phyloP scores from a whole-genome alignment of 2,113 vertebrate genomes.

The Anguilla rostrata region DNA sequence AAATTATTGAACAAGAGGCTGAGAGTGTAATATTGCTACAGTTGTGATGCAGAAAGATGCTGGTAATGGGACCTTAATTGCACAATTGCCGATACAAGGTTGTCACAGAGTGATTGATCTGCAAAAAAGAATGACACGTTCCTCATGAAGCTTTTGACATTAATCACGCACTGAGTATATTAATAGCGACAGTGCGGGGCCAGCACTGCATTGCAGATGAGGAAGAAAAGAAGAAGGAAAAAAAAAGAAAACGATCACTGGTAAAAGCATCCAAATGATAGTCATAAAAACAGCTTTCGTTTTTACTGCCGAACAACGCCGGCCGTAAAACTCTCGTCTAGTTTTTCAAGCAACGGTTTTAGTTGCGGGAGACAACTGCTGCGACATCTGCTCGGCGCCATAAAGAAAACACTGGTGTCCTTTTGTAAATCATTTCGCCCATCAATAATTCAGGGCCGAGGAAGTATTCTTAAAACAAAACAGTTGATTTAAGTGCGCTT shows the following conservation, averaged over 20 bases:
- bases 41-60: background rate
- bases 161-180: slow-evolving; percentile 59
- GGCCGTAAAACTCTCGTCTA: slow-evolving; percentile 14
- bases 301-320: slow-evolving; percentile 38
- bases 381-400: slow-evolving; percentile 29
- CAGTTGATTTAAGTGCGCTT: background rate
- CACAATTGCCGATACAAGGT: slow-evolving; percentile 61
- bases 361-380: slow-evolving; percentile 18
- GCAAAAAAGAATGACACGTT: slow-evolving; percentile 38
- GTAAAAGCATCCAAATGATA: slow-evolving; percentile 43
- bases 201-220: slow-evolving; percentile 57
- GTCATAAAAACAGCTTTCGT: slow-evolving; percentile 48
- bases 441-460: slow-evolving; percentile 10
- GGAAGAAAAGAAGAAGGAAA: background rate
- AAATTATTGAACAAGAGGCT: background rate
- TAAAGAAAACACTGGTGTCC: slow-evolving; percentile 29
- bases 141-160: slow-evolving; percentile 42
- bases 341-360: slow-evolving; percentile 32
- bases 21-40: background rate
- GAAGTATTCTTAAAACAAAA: background rate
- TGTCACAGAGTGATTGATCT: slow-evolving; percentile 57
- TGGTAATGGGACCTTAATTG: slow-evolving; percentile 48
- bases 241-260: slow-evolving; percentile 13
- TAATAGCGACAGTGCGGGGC: slow-evolving; percentile 52
- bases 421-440: slow-evolving; percentile 20